Evolutionary conservation across 2,888 invertebrate species (phyloP).

Genomic region (Neoaliturus tenellus): DNA sequence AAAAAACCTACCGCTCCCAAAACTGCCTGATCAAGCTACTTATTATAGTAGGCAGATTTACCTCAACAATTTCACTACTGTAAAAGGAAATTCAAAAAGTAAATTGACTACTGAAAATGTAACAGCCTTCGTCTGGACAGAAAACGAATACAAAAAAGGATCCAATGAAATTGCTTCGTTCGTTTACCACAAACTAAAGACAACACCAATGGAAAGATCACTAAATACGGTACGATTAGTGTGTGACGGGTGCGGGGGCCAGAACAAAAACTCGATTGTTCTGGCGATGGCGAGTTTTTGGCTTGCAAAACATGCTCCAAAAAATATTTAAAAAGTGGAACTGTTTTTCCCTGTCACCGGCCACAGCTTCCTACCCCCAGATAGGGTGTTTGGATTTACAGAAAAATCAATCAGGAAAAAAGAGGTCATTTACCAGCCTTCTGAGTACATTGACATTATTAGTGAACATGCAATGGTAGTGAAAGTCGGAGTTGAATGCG

Average conservation of each 20-base stretch:
- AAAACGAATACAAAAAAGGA: constrained; percentile 67
- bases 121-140: constrained; percentile 68
- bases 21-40: constrained; percentile 62
- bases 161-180: constrained; percentile 68
- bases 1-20: background rate
- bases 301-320: constrained; percentile 60
- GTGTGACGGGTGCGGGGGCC: constrained; percentile 56
- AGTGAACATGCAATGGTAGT: constrained; percentile 59
- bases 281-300: constrained; percentile 66
- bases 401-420: constrained; percentile 63
- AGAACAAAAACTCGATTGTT: constrained; percentile 68
- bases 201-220: constrained; percentile 43
- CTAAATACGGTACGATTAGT: constrained; percentile 31
- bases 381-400: constrained; percentile 67
- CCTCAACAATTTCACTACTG: constrained; percentile 69
- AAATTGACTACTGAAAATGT: constrained; percentile 65
- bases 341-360: constrained; percentile 67
- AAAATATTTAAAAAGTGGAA: constrained; percentile 61
- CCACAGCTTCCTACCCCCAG: constrained; percentile 67
- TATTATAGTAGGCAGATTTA: constrained; percentile 70
- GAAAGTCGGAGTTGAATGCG: constrained; percentile 57
- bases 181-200: constrained; percentile 63
- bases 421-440: constrained; percentile 59
- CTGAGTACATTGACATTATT: constrained; percentile 61
- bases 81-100: constrained; percentile 67